Evolutionary conservation across 2,797 vertebrate species (phyloP).

Genomic region (Mastacembelus armatus): DNA sequence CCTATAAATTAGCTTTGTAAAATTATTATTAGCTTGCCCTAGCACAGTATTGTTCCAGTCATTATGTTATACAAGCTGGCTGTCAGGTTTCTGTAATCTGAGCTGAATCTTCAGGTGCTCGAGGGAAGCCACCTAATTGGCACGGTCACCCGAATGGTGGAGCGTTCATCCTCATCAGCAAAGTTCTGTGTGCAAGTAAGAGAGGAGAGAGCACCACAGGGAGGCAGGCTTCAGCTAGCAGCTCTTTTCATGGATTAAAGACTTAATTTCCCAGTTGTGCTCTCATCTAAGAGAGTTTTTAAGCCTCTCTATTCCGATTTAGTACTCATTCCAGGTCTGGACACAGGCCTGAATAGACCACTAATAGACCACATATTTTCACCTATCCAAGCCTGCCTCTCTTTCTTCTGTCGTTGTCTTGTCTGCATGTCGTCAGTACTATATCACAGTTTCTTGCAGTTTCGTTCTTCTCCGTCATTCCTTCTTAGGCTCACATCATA

Average conservation of each 20-base stretch:
- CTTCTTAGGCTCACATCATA: not conserved
- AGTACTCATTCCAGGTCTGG: not conserved
- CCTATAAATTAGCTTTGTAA: not conserved
- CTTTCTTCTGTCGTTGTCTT: conserved; percentile 18
- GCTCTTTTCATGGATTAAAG: not conserved
- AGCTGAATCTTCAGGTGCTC: conserved; percentile 82
- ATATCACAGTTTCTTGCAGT: not conserved
- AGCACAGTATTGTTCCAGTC: not conserved
- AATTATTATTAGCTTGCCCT: not conserved
- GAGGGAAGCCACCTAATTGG: conserved; percentile 90
- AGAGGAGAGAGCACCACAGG: conserved; percentile 57
- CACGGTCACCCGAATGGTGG: conserved; percentile 92
- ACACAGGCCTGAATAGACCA: not conserved
- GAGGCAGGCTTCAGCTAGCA: conserved; percentile 68
- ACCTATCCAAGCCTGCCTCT: conserved; percentile 46
- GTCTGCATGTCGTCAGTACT: conserved; percentile 24
- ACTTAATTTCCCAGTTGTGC: not conserved
- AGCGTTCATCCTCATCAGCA: conserved; percentile 88
- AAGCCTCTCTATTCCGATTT: not conserved
- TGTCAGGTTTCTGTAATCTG: conserved; percentile 34
- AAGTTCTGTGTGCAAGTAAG: conserved; percentile 95
- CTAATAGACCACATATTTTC: not conserved
- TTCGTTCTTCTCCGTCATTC: not conserved
- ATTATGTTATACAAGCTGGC: not conserved
- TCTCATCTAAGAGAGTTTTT: too few species aligned